Base-by-base conservation (phyloP, 2,888 invertebrate genomes). In the Megastigmus dorsalis region DNA sequence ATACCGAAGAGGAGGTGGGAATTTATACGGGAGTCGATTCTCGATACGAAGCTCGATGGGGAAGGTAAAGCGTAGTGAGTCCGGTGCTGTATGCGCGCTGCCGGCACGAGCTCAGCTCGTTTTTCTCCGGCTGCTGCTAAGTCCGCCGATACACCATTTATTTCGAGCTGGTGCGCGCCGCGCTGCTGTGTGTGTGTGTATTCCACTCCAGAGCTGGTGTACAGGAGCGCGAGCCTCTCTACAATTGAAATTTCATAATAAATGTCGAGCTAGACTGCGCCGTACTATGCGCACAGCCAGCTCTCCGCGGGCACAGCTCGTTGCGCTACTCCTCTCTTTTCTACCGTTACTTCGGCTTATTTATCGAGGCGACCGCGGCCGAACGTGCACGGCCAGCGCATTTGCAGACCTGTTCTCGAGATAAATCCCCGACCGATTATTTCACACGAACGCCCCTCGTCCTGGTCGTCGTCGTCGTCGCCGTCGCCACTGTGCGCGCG, bases 221-320 rank as follows among this genome's bases (percentile, higher is more conserved):
- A n/a, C n/a, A n/a, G n/a, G n/a, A n/a, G n/a, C n/a, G n/a, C 20
- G 45, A 20, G 15, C 15, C 54, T 54, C 18, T n/a, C 41, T 55
- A 6, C 60, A 45, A 62, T 54, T 67, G 67, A 62, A 67, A 67
- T 67, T 62, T 73, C 23, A 36, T 67, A 67, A 73, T 62, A 67
- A 67, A 67, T 62, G 45, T 52, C 57, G 23, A 20, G 30, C 10
- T 3, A 5, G 1, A 13, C 20, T 3, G 1, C 28, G 38, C 13
- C 7, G 30, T 41, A 50, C 48, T 38, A 63, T 38, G 15, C 43
- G 20, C 15, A n/a, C n/a, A n/a, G n/a, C n/a, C n/a, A n/a, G n/a
- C n/a, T n/a, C n/a, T n/a, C n/a, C n/a, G n/a, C n/a, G n/a, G n/a
- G n/a, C n/a, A n/a, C n/a, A n/a, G n/a, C n/a, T n/a, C n/a, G n/a